Conservation (phyloP, 1,140 invertebrate genomes). For the Megalopta genalis region DNA sequence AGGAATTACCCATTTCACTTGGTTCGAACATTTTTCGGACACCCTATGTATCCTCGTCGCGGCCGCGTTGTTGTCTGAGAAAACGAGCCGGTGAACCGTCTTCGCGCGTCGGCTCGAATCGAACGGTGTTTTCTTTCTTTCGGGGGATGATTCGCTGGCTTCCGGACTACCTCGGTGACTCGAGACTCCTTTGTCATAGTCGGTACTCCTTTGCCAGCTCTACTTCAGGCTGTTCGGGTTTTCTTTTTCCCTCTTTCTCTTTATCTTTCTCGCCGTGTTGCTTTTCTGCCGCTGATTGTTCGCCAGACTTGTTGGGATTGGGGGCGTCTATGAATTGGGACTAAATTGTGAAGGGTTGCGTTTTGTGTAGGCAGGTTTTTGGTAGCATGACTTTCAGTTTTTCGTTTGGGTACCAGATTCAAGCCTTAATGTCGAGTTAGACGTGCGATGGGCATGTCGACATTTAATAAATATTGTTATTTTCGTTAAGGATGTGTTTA, state of each 20-base stretch:
- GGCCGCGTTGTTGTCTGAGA: conserved; percentile 36
- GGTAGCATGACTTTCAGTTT: too few relatives aligned
- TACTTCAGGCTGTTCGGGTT: not conserved
- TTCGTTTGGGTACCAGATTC: too few relatives aligned
- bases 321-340: not conserved
- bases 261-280: not conserved
- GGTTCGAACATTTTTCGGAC: not conserved
- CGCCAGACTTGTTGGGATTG: not conserved
- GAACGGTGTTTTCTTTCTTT: not conserved
- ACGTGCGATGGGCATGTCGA: too few relatives aligned
- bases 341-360: not conserved
- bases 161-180: not conserved
- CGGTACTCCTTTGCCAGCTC: not conserved
- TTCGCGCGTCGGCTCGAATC: conserved; percentile 25
- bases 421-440: too few relatives aligned
- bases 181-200: not conserved
- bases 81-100: conserved; percentile 16
- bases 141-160: not conserved
- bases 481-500: too few relatives aligned
- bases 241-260: not conserved
- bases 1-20: not conserved
- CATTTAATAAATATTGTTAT: not conserved
- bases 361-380: not conserved
- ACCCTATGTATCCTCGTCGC: not conserved
- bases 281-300: not conserved